These are phyloP conservation scores for Campoplex nolae DNA, from an alignment of 2,888 invertebrate genomes.

Conservation along the genomic window DNA sequence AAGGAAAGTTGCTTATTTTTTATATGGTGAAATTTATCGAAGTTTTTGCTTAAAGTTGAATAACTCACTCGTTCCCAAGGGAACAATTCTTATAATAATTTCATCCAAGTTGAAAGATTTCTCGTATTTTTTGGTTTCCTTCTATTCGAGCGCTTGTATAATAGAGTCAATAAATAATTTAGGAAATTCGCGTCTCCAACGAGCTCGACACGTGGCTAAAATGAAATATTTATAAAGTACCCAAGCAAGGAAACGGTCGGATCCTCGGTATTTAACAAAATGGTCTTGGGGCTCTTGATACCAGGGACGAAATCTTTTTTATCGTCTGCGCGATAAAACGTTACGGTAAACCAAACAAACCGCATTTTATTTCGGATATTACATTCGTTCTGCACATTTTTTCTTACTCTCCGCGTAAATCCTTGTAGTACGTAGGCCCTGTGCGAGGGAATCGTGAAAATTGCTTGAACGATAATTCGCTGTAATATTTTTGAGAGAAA, in stretches of 20 bases:
- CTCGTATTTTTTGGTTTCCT: not conserved
- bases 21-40: no score
- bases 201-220: not conserved
- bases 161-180: constrained; percentile 13
- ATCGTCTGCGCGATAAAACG: constrained; percentile 10
- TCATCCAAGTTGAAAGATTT: not conserved
- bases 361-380: constrained; percentile 17
- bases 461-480: not conserved
- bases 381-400: not conserved
- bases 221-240: not conserved
- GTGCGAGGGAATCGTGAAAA: not conserved
- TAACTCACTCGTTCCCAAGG: not conserved
- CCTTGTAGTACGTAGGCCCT: not conserved
- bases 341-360: constrained; percentile 25
- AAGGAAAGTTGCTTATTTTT: no score
- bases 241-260: not conserved
- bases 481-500: no score
- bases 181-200: not conserved
- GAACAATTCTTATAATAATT: no score
- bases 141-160: not conserved
- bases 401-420: not conserved
- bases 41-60: not conserved
- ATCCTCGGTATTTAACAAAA: constrained; percentile 13
- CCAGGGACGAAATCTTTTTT: constrained; percentile 6
- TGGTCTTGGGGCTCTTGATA: constrained; percentile 12